phyloP scores from a whole-genome alignment of 1,140 invertebrate species.

The Epicauta chinensis region DNA sequence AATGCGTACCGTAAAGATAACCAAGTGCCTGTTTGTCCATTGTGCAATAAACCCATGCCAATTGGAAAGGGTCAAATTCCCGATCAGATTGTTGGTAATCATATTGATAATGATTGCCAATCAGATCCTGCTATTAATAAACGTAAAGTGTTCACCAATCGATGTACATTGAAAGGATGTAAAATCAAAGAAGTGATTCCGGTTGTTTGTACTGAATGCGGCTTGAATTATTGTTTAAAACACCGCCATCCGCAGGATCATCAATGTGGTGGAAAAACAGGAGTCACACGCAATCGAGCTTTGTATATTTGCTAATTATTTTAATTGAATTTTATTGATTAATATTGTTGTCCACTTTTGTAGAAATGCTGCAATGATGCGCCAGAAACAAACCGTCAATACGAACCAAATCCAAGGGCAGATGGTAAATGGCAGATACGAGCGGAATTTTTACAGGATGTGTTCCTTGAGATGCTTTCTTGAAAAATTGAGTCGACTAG shows the following conservation, averaged over 20 bases:
- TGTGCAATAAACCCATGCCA: conserved; percentile 83
- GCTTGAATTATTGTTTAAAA: conserved; percentile 78
- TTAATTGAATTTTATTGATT: not conserved
- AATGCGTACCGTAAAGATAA: conserved; percentile 74
- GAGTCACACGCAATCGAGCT: not conserved
- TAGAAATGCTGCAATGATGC: conserved; percentile 47
- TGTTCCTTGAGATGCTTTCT: too few species aligned
- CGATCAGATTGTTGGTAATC: conserved; percentile 70
- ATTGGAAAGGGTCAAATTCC: conserved; percentile 72
- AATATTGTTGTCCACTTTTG: conserved; percentile 22
- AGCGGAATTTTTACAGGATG: too few species aligned
- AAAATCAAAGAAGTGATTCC: conserved; percentile 84
- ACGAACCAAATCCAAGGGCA: conserved; percentile 51
- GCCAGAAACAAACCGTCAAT: too few species aligned
- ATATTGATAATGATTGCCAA: conserved; percentile 76
- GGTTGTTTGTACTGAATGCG: conserved; percentile 73
- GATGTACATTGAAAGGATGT: conserved; percentile 76
- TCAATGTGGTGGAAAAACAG: conserved; percentile 61
- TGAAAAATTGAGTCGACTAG: too few species aligned
- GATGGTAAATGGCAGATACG: conserved; percentile 57
- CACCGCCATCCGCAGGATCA: conserved; percentile 85
- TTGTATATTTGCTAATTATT: not conserved
- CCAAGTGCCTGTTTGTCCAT: conserved; percentile 89
- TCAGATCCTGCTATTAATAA: conserved; percentile 74
- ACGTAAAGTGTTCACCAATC: conserved; percentile 77